phyloP scores from a whole-genome alignment of 2,888 invertebrate species.

The Hypsopygia costalis region DNA sequence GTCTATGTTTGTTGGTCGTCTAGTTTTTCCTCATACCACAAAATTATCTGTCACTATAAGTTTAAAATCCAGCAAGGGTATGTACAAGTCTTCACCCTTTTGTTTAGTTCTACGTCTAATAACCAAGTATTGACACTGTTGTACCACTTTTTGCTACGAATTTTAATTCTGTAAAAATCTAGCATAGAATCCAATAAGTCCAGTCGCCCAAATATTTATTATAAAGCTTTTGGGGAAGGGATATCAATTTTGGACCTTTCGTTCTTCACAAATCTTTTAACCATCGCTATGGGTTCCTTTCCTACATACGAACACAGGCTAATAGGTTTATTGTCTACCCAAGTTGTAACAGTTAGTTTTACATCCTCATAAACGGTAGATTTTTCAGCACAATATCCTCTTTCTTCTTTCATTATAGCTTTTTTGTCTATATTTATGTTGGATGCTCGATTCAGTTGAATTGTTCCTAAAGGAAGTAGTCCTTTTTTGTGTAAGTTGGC shows the following conservation, averaged over 20 bases:
- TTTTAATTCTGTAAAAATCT: constrained; percentile 18
- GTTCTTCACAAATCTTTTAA: constrained; percentile 1
- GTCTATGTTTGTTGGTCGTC: no score
- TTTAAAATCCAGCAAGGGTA: background rate
- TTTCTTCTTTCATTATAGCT: background rate
- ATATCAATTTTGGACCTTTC: constrained; percentile 1
- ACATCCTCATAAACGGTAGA: background rate
- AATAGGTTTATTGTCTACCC: constrained; percentile 3
- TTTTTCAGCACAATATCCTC: background rate
- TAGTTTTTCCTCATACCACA: no score
- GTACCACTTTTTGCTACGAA: constrained; percentile 18
- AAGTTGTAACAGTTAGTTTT: background rate
- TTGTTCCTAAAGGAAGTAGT: background rate
- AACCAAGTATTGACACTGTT: constrained; percentile 18
- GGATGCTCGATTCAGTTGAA: background rate
- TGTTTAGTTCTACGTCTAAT: constrained; percentile 5
- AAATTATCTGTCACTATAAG: background rate
- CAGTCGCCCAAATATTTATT: constrained; percentile 12
- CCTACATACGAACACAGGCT: constrained; percentile 1
- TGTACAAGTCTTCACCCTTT: background rate
- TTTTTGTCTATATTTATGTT: background rate
- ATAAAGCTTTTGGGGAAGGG: background rate
- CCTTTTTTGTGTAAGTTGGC: background rate
- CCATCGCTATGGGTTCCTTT: background rate
- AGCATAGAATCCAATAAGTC: constrained; percentile 18